phyloP scores from a whole-genome alignment of 1,140 invertebrate genomes.

The Danaus plexippus region DNA sequence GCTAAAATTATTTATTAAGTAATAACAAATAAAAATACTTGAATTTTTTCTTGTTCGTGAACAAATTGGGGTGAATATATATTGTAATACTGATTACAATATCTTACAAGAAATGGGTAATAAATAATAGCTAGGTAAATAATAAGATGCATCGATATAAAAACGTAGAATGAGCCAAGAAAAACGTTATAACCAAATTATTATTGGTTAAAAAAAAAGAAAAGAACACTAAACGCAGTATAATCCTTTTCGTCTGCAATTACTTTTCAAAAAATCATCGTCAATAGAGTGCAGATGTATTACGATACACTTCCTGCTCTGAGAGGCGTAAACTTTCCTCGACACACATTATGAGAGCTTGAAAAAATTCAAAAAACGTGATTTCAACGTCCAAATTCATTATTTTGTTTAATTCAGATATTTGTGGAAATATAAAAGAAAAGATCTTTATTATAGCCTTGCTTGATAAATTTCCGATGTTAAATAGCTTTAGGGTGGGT shows the following conservation, averaged over 20 bases:
- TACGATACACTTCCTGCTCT: conserved; percentile 24
- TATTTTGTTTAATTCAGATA: conserved; percentile 36
- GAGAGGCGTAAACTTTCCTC: conserved; percentile 44
- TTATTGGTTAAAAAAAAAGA: background rate
- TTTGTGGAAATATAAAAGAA: conserved; percentile 44
- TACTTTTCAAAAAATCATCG: no score
- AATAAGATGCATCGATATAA: no score
- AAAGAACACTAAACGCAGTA: background rate
- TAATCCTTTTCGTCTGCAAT: conserved; percentile 7
- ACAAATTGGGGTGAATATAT: no score
- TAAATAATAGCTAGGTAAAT: no score
- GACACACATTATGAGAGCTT: conserved; percentile 52
- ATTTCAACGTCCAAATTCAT: conserved; percentile 65
- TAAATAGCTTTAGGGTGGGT: conserved; percentile 38
- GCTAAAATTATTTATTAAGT: no score
- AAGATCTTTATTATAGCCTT: conserved; percentile 49
- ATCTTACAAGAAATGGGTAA: no score
- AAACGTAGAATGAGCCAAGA: no score
- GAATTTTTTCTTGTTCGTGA: no score
- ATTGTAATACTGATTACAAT: no score
- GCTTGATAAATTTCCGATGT: conserved; percentile 47
- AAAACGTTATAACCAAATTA: no score
- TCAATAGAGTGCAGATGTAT: no score
- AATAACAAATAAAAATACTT: no score
- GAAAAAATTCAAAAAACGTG: conserved; percentile 74